Evolutionary conservation across 2,113 vertebrate genomes (phyloP).

Genomic region (Thamnaconus septentrionalis): DNA sequence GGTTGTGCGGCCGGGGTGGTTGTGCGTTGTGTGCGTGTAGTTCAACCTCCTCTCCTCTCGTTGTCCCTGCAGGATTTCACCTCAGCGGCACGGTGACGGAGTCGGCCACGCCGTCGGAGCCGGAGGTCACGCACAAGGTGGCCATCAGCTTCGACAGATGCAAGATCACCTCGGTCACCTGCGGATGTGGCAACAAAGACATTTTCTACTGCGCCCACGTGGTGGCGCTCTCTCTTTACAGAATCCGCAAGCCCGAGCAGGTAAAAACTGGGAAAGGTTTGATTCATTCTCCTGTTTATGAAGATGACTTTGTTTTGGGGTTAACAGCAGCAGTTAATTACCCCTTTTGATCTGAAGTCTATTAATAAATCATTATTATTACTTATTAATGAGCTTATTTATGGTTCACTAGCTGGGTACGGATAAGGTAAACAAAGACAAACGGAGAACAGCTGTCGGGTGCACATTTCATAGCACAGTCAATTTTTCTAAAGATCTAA

Average conservation of each 20-base stretch:
- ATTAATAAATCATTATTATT: too few species aligned
- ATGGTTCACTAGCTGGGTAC: too few species aligned
- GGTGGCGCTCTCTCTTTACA: constrained; percentile 95
- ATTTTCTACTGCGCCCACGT: constrained; percentile 99
- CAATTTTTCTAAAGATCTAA: too few species aligned
- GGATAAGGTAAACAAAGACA: too few species aligned
- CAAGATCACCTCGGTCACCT: constrained; percentile 98
- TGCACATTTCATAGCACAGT: too few species aligned
- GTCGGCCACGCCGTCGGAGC: constrained; percentile 84
- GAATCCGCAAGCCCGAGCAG: constrained; percentile 96
- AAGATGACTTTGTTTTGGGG: too few species aligned
- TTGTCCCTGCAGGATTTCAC: constrained; percentile 83
- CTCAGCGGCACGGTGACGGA: constrained; percentile 96
- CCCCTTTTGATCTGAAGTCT: too few species aligned
- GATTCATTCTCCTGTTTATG: too few species aligned
- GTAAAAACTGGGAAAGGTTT: constrained; percentile 26
- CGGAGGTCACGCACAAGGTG: constrained; percentile 93
- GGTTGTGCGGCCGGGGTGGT: too few species aligned
- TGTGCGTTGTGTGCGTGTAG: neutral
- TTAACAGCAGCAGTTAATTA: too few species aligned
- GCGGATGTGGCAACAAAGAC: constrained; percentile 96
- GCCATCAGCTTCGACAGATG: constrained; percentile 99
- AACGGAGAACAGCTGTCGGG: too few species aligned
- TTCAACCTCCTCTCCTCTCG: neutral
- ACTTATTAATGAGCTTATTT: too few species aligned